Evolutionary conservation across 2,888 invertebrate species (phyloP).

Genomic region (Minunthozetes semirufus): DNA sequence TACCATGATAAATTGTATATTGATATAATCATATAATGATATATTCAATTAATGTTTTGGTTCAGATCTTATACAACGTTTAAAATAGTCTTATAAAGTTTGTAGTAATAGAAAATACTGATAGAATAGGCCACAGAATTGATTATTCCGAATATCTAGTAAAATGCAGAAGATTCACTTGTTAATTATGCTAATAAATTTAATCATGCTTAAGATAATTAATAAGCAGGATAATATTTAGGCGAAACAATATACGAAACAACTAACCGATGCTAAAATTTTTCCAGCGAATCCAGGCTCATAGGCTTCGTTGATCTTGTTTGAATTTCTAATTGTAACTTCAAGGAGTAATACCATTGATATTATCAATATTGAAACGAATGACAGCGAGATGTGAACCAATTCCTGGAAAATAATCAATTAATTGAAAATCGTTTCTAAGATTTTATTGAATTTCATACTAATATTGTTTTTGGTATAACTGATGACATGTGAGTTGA

Average conservation of each 20-base stretch:
- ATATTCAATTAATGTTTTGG: not conserved
- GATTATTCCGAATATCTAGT: conserved; percentile 9
- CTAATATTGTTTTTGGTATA: conserved; percentile 8
- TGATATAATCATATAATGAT: not conserved
- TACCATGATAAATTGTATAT: not conserved
- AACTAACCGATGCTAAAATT: not conserved
- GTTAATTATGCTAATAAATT: too few relatives aligned
- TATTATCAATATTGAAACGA: not conserved
- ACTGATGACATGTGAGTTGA: not conserved
- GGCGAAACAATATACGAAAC: not conserved
- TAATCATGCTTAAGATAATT: not conserved
- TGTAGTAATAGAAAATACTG: not conserved
- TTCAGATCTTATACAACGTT: not conserved
- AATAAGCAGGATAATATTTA: not conserved
- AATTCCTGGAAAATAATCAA: not conserved
- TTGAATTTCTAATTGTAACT: not conserved
- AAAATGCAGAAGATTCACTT: not conserved
- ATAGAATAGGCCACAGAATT: not conserved
- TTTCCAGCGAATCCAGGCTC: conserved; percentile 5
- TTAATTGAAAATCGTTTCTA: not conserved
- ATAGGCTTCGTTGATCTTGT: not conserved
- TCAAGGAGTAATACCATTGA: not conserved
- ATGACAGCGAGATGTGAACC: not conserved
- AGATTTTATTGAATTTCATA: not conserved
- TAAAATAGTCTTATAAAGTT: not conserved